Evolutionary conservation across 2,113 vertebrate species (phyloP), one percentile per base, ranked within the genome.

Genomic region (Pholis gunnellus): DNA sequence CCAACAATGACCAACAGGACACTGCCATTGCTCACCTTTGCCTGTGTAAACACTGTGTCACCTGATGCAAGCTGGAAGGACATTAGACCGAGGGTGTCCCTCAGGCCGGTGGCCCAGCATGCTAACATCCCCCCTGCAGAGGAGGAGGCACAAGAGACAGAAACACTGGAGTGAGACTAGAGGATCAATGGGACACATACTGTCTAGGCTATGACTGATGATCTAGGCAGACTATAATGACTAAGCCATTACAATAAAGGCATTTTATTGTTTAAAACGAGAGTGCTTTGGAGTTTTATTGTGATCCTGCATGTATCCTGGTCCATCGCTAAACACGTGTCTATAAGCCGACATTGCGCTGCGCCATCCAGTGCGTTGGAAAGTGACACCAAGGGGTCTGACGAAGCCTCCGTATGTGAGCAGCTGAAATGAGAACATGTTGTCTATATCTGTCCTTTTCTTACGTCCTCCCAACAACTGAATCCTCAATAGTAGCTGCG

Each of bases 31-130:
- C 61, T 91, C 76, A 61, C 81, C 71, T 83, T 70, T 77, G 72
- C 81, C 67, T 70, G 74, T 50, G 61, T 85, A 83, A 87, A 91
- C 60, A 75, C 48, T n/a, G 57, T 63, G 71, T 70, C 78, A 56
- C 54, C 40, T 70, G 50, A 83, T 68, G 73, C 65, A 74, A 42
- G 64, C 72, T 22, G 74, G 54, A 56, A 78, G 63, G 78, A 77
- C 68, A 79, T 87, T 84, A 78, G 74, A 88, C 71, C 46, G 82
- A 73, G 83, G 40, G 83, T 9, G 75, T 80, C 82, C 75, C 36
- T 69, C n/a, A 40, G 65, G 82, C 56, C 44, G 29, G 10, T 50
- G 57, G 66, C n/a, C 59, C 73, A 42, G 75, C 80, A 56, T 69
- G 86, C 54, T 73, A 56, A n/a, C 69, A 17, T 42, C n/a, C n/a